These are phyloP conservation scores for Drosophila kohkoa DNA, from an alignment of 1,140 invertebrate species.

Conservation along the genomic window DNA sequence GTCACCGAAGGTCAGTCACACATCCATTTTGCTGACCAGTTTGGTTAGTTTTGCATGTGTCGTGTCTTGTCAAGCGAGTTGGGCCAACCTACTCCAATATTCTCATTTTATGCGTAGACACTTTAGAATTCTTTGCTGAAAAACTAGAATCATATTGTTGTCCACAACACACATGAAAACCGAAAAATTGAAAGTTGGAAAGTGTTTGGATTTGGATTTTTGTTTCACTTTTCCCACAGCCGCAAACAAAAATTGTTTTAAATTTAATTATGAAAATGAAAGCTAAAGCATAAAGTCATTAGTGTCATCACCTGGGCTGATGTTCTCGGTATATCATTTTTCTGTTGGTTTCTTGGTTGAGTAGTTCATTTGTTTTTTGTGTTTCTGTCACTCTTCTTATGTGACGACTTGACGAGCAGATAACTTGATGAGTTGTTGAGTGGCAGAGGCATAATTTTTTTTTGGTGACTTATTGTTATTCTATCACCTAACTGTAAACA, in stretches of 20 bases:
- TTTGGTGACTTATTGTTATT: slow-evolving; percentile 29
- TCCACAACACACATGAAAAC: too few species aligned
- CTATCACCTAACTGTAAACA: slow-evolving; percentile 50
- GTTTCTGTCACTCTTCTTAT: not conserved
- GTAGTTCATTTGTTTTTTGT: slow-evolving; percentile 24
- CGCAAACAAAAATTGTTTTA: slow-evolving; percentile 9
- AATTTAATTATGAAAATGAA: slow-evolving; percentile 69
- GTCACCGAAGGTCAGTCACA: slow-evolving; percentile 46
- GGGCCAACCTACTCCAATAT: slow-evolving; percentile 69
- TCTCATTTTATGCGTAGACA: slow-evolving; percentile 63
- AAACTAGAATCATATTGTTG: slow-evolving; percentile 37
- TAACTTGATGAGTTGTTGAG: not conserved
- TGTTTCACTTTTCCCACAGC: slow-evolving; percentile 47
- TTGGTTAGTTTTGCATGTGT: slow-evolving; percentile 35
- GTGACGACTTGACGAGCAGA: slow-evolving; percentile 7
- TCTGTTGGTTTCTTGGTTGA: slow-evolving; percentile 12
- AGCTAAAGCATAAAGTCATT: slow-evolving; percentile 55
- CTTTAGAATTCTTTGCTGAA: slow-evolving; percentile 25
- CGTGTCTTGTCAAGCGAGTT: slow-evolving; percentile 27
- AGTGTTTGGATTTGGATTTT: slow-evolving; percentile 39
- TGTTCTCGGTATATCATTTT: slow-evolving; percentile 28
- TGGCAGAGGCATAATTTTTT: not conserved
- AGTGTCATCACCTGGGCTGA: slow-evolving; percentile 45
- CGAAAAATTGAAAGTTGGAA: slow-evolving; percentile 75
- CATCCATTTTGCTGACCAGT: slow-evolving; percentile 17